Percentiles rank a stretch among this genome's conserved stretches.
These are phyloP conservation scores for Australoheros scitulus DNA, from an alignment of 2,113 vertebrate species.

Conservation along the genomic window DNA sequence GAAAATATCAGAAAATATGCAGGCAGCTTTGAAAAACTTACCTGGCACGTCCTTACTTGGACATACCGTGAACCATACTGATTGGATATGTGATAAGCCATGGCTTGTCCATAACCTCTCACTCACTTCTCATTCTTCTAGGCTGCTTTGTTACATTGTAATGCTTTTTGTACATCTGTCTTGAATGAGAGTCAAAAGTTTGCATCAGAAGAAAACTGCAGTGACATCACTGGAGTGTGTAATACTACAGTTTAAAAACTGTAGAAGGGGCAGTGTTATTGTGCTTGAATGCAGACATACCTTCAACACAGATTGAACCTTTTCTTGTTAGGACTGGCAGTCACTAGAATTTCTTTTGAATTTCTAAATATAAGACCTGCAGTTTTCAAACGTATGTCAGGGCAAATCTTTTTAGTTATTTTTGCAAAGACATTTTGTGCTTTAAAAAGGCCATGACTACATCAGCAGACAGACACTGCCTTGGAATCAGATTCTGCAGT, in stretches of 20 bases:
- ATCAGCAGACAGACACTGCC: not conserved
- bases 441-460: not conserved
- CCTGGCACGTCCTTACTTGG: too few species aligned
- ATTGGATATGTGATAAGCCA: slow-evolving; percentile 1
- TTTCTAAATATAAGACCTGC: not conserved
- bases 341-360: not conserved
- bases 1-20: not conserved
- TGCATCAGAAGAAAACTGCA: not conserved
- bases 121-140: not conserved
- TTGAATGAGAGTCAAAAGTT: not conserved
- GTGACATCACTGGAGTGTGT: not conserved
- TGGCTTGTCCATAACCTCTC: not conserved
- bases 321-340: not conserved
- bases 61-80: slow-evolving; percentile 26
- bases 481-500: not conserved
- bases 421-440: not conserved
- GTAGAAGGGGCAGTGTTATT: not conserved
- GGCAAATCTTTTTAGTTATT: not conserved
- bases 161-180: not conserved
- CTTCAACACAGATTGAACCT: not conserved
- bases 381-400: not conserved
- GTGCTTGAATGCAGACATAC: not conserved
- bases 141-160: slow-evolving; percentile 20
- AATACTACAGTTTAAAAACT: not conserved
- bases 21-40: slow-evolving; percentile 65